A percentile compares a stretch with the other conserved stretches of the same genome.
Evolutionary conservation across 2,113 vertebrate genomes (phyloP).

Genomic region (Hippocampus barbouri): DNA sequence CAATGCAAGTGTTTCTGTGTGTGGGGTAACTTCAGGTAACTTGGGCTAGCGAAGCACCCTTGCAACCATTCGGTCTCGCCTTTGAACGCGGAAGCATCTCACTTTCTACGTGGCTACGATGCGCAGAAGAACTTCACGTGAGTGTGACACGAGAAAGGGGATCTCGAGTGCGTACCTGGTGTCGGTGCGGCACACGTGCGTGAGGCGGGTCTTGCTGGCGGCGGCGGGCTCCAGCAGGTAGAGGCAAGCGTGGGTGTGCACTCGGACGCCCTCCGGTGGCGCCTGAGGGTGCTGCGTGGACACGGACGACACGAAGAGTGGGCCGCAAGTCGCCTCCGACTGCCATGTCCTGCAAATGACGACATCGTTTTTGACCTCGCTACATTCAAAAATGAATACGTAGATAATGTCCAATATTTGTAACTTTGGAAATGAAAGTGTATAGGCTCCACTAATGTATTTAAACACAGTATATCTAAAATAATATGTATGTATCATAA

Average conservation of each 20-base stretch:
- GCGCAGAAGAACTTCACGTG: neutral
- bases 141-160: neutral
- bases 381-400: too few relatives aligned
- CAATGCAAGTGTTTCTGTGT: too few relatives aligned
- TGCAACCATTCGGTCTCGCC: neutral
- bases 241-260: slow-evolving; percentile 68
- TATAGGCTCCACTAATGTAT: too few relatives aligned
- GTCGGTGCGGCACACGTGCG: slow-evolving; percentile 74
- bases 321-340: slow-evolving; percentile 61
- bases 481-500: too few relatives aligned
- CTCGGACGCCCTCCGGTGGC: slow-evolving; percentile 52
- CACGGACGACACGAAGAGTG: slow-evolving; percentile 67
- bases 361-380: too few relatives aligned
- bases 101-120: neutral
- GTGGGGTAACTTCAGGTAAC: too few relatives aligned
- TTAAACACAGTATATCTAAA: too few relatives aligned
- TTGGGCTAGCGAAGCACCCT: too few relatives aligned
- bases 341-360: slow-evolving; percentile 70
- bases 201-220: slow-evolving; percentile 68
- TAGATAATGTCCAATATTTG: too few relatives aligned
- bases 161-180: slow-evolving; percentile 56
- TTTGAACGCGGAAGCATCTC: neutral
- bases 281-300: slow-evolving; percentile 64
- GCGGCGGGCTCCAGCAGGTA: slow-evolving; percentile 73
- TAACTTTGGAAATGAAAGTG: too few relatives aligned